Evolutionary conservation across 2,888 invertebrate species (phyloP), one percentile per base, ranked within the genome.

Genomic region (Mesodorylaimus sp.): DNA sequence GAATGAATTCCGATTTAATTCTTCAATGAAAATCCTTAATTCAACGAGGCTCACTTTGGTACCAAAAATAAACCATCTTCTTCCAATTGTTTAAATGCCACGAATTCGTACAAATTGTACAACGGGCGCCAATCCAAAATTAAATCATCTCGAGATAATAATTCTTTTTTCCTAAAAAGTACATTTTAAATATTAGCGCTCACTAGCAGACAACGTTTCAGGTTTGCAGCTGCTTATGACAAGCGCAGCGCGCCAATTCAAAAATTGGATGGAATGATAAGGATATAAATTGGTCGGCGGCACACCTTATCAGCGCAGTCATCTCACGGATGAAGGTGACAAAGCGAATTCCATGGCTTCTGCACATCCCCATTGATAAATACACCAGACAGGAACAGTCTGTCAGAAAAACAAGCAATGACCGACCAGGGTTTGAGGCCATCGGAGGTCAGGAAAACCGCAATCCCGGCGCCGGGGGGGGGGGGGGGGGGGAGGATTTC

Each of bases 91-190:
- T 60, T 61, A 52, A 54, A 61, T n/a, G 54, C 43, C 24, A 66
- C 57, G 47, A 58, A 57, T 3, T 68, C 62, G 49, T 68, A 61
- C 41, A 84, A 66, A 5, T 80, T 75, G 64, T 81, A 84, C 7
- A 91, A 70, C 13, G 87, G 87, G 57, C 78, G 74, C 91, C 91
- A 91, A 47, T 80, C 79, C 53, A 91, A 70, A 52, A 75, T 75
- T 50, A 91, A 65, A 54, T 91, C 89, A 52, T 80, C 77, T 32
- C 83, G 79, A 2, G 79, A 75, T 55, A 89, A 68, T 54, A 85
- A 70, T 60, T 79, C 75, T 57, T 75, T 77, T 70, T 85, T 87
- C 61, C 86, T 85, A 63, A 45, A 54, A 48, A 5, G 5, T 3
- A 16, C 25, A 27, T 50, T 47, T 47, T 13, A 5, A 28, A 10